Percentiles rank a stretch among this genome's conserved stretches.
These are phyloP conservation scores for Dascillus cervinus DNA, from an alignment of 2,888 invertebrate species.

Conservation along the genomic window DNA sequence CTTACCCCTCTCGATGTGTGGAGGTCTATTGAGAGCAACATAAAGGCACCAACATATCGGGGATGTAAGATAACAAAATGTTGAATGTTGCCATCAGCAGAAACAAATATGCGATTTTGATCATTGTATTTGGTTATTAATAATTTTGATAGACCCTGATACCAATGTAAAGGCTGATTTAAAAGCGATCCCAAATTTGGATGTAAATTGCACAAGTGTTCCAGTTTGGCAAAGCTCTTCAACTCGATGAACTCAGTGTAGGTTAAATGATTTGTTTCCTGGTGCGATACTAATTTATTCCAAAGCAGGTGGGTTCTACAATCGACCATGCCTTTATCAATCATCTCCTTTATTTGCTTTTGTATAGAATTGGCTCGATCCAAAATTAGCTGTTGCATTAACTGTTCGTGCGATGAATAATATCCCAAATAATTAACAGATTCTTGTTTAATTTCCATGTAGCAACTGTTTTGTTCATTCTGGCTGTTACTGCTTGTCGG, in stretches of 20 bases:
- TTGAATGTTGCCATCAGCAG: conserved; percentile 51
- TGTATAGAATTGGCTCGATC: conserved; percentile 50
- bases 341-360: conserved; percentile 52
- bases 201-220: conserved; percentile 52
- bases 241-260: conserved; percentile 59
- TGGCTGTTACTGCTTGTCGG: conserved; percentile 5
- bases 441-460: conserved; percentile 47
- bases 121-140: conserved; percentile 53
- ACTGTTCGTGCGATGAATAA: conserved; percentile 59
- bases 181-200: conserved; percentile 49
- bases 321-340: conserved; percentile 55
- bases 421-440: conserved; percentile 63
- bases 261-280: conserved; percentile 44
- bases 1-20: conserved; percentile 52
- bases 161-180: conserved; percentile 57
- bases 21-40: conserved; percentile 56
- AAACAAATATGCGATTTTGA: conserved; percentile 50
- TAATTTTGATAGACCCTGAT: conserved; percentile 54
- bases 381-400: conserved; percentile 55
- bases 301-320: conserved; percentile 64
- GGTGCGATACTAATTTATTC: conserved; percentile 53
- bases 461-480: conserved; percentile 15
- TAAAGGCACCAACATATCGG: conserved; percentile 55
- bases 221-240: conserved; percentile 50
- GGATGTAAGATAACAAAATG: conserved; percentile 58